Evolutionary conservation across 2,113 vertebrate species (phyloP), one percentile per base, ranked within the genome.

Genomic region (Sylvia atricapilla): DNA sequence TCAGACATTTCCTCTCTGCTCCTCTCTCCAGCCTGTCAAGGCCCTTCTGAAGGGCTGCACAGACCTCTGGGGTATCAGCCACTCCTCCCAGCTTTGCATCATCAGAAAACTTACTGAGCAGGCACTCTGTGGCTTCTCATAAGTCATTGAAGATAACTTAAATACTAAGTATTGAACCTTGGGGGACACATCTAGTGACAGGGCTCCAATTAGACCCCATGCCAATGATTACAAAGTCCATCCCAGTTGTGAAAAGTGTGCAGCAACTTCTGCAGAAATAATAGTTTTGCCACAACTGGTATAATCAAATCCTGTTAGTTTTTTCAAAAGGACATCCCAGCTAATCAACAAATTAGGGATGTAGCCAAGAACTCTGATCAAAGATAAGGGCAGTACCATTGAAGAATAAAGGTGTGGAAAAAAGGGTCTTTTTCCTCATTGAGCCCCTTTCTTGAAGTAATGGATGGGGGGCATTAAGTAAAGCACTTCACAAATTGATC

Each of bases 1-100:
- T 37, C 52, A 59, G 44, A 31, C 3, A 6, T 33, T 23, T 87
- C 69, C 2, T 39, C 53, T 52, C 27, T 77, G 37, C 17, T 6
- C 5, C 5, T 49, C 15, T 56, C 6, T 69, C 33, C 39, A 87
- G 15, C 46, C 39, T 11, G 5, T 8, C 6, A 1, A 60, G 15
- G 33, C 15, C 63, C 33, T 69, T 46, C 37, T 46, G 33, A 60
- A 52, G 11, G 25, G 22, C 63, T 68, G 72, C 62, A 22, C 21
- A 68, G 21, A 11, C 7, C 27, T 44, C 53, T 37, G 53, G 37
- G 17, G 1, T 33, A 19, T 44, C 1, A 0, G 5, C 18, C 11
- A 22, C 55, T 28, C 46, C 33, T 77, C 18, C 4, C 27, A 60
- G 39, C 8, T 69, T 46, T 53, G 46, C 60, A 46, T 60, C 33